Base-by-base conservation (phyloP, 1,140 invertebrate species). In the Asobara japonica region DNA sequence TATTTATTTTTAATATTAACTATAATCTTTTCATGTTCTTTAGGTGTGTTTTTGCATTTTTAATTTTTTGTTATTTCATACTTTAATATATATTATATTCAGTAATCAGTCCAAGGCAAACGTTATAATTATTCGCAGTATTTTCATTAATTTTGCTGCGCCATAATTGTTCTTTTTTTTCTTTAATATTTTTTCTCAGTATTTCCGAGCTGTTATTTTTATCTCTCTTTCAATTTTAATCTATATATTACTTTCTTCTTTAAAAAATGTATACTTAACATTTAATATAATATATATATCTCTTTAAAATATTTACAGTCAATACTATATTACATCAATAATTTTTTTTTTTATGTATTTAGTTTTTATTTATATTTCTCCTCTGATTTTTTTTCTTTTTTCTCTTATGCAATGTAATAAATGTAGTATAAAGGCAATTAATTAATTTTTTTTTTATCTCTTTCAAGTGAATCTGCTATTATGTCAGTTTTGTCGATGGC, bases 211-310 rank as follows among this genome's bases (percentile, higher is more conserved):
- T 36, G 25, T 72, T 41, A 3, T 65, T 41, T 72, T 29, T 51
- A 27, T 25, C 77, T 78, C 72, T 77, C 74, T 79, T 75, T 80
- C 81, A 83, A 80, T 70, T 81, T 83, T 81, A 85, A 86, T 79
- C 82, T 87, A 86, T 86, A 87, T 86, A 86, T 86, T 87, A 87
- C 84, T 87, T 87, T 87, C 84, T 83, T 30, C 13, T 85, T 87
- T 85, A 87, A 86, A 87, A 87, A 87, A 86, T 85, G 80, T 86
- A 86, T 85, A 82, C 82, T 86, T 86, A 86, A 85, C 83, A 86
- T 85, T 83, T 86, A 85, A 85, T 82, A 83, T 83, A 79, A 70
- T 74, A 76, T 76, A 74, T 73, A 77, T 79, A 73, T 84, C 77
- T 83, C 78, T 84, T 83, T 82, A 79, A 83, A 84, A 84, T 87